phyloP scores from a whole-genome alignment of 2,113 vertebrate species.

The Propithecus coquereli region DNA sequence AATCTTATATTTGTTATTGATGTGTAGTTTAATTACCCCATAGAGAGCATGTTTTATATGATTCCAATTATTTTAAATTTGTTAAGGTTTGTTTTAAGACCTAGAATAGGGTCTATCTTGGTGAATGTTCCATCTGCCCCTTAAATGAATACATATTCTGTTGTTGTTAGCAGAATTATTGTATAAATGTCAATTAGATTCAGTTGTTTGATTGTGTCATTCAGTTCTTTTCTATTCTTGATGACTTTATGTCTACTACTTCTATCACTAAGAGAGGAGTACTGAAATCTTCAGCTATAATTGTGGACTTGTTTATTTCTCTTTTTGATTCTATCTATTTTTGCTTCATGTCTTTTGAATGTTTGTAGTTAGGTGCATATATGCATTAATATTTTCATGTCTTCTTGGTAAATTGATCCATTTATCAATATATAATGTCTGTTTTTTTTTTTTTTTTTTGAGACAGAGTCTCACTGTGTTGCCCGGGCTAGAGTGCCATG shows the following conservation, averaged over 20 bases:
- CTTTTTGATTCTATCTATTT: not conserved
- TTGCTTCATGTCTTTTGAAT: not conserved
- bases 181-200: not conserved
- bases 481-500: too few species aligned
- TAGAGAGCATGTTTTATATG: not conserved
- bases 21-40: not conserved
- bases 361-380: not conserved
- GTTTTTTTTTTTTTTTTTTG: too few species aligned
- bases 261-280: not conserved
- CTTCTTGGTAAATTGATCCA: not conserved
- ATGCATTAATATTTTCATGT: not conserved
- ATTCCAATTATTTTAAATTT: not conserved
- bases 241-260: not conserved
- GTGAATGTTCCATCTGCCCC: not conserved
- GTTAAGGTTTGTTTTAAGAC: not conserved
- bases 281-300: not conserved
- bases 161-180: not conserved
- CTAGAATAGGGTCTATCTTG: not conserved
- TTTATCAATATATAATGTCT: not conserved
- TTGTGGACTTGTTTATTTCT: not conserved
- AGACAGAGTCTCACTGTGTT: too few species aligned
- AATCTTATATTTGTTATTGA: not conserved
- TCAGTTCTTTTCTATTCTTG: not conserved
- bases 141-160: not conserved
- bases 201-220: not conserved